Conservation (phyloP, 2,888 invertebrate genomes). For the Calliphora vomitoria region DNA sequence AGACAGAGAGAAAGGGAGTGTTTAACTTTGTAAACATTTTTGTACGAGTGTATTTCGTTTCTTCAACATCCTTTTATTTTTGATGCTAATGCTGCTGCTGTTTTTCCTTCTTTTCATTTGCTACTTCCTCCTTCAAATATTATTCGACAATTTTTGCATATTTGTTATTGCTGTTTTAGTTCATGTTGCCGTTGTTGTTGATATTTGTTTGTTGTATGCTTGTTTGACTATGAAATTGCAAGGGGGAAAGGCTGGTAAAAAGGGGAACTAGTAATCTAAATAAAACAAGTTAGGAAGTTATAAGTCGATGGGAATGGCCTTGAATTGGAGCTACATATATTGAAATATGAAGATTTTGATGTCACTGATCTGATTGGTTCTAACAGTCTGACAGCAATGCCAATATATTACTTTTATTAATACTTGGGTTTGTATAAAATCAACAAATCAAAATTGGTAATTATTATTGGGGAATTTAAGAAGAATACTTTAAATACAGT, state of each 20-base stretch:
- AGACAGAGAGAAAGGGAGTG: background rate
- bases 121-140: conserved; percentile 1
- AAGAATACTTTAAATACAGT: too few species aligned
- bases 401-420: too few species aligned
- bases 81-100: conserved; percentile 16
- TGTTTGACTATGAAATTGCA: conserved; percentile 63
- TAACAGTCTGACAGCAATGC: too few species aligned
- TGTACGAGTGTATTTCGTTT: background rate
- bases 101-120: conserved; percentile 41
- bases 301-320: background rate
- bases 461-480: too few species aligned
- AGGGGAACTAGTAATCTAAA: background rate
- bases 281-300: background rate
- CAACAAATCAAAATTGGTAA: too few species aligned
- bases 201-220: conserved; percentile 54
- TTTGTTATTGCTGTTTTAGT: conserved; percentile 50
- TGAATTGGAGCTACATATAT: background rate
- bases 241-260: conserved; percentile 16
- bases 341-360: too few species aligned
- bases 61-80: conserved; percentile 36
- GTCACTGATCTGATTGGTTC: too few species aligned
- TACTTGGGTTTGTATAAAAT: too few species aligned
- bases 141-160: conserved; percentile 42
- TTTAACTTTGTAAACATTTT: conserved; percentile 49
- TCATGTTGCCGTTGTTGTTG: conserved; percentile 21